Evolutionary conservation across 2,888 invertebrate genomes (phyloP), one percentile per base, ranked within the genome.

Genomic region (Malacosoma neustria): DNA sequence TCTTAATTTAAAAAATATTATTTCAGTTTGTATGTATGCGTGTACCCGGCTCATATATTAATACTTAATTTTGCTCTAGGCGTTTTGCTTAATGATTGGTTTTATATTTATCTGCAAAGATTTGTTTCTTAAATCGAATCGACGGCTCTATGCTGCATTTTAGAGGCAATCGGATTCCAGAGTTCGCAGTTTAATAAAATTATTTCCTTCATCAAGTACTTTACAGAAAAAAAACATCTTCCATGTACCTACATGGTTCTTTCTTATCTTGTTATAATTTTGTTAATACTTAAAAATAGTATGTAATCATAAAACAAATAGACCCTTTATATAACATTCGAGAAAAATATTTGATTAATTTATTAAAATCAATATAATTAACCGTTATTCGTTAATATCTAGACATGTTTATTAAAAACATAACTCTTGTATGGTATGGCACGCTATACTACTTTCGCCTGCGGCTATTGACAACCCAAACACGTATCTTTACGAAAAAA

Each of bases 1-100:
- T 67, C 70, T 77, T 74, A 73, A 77, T 79, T 80, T 72, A 71
- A 77, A 74, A 77, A 75, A 74, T 66, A 53, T 52, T 67, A 61
- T 62, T 62, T 56, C 34, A 45, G 46, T 57, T 61, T 70, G 68
- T 64, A 69, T 68, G 22, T 22, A 22, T 22, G 61, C 59, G 63
- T 61, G 57, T 48, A 56, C 51, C 56, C 48, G 51, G 55, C 60
- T 63, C 56, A 57, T 54, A 61, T 67, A 68, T 70, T 61, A 68
- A 72, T 71, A 65, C 72, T 66, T 68, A 64, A 66, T 59, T 69
- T 66, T 51, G 65, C 72, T 72, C 55, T 67, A 66, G 75, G 74
- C 72, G 62, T 59, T 64, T 60, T 40, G 46, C 47, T 64, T 63
- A 61, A 62, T 43, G 38, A 38, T 48, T 40, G 39, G 30, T 33